phyloP scores from a whole-genome alignment of 2,113 vertebrate genomes.

The Corythoichthys haematopterus region DNA sequence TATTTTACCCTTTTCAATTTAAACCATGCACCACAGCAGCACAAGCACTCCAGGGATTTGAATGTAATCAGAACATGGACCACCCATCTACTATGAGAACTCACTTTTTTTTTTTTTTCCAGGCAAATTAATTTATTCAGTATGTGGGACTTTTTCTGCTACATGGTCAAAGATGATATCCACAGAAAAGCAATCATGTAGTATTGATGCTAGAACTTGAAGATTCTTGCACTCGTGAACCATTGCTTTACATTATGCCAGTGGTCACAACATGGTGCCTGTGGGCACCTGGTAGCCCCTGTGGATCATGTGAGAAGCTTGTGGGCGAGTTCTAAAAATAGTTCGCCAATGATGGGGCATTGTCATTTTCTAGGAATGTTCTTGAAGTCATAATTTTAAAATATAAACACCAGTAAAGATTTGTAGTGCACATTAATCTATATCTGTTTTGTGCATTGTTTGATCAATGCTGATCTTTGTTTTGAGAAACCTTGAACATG shows the following conservation, averaged over 20 bases:
- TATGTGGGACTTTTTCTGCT: background rate
- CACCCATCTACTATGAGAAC: background rate
- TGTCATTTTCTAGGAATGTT: background rate
- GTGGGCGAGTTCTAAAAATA: background rate
- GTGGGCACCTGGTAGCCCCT: background rate
- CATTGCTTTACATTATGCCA: background rate
- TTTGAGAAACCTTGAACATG: background rate
- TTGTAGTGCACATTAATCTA: background rate
- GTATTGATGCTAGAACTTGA: background rate
- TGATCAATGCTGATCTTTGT: background rate
- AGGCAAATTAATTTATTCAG: background rate
- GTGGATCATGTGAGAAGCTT: too few species aligned
- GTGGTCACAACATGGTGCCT: background rate
- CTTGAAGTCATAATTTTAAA: background rate
- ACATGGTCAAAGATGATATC: background rate
- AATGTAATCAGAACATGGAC: background rate
- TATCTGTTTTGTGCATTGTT: background rate
- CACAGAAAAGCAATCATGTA: background rate
- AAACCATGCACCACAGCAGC: background rate
- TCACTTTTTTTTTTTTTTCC: background rate
- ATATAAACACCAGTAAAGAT: background rate
- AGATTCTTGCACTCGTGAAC: background rate
- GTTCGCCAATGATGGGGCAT: background rate
- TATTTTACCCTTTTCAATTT: background rate
- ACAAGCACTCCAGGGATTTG: background rate